Base-by-base conservation (phyloP, 2,113 vertebrate genomes). In the Myocastor coypus region DNA sequence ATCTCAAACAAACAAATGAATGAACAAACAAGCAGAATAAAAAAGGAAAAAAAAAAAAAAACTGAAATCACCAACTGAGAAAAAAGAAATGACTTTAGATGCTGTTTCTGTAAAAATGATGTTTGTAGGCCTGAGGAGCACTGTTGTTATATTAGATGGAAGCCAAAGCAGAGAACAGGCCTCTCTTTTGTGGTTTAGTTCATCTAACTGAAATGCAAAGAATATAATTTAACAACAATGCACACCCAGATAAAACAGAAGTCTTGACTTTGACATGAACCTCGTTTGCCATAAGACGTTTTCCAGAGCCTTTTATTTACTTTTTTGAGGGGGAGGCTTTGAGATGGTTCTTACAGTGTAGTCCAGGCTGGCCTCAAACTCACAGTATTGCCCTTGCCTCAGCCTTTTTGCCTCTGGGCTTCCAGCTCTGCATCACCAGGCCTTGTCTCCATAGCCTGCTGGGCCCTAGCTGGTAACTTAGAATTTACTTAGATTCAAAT, bases 101-200 rank as follows among this genome's bases (percentile, higher is more conserved):
- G 42, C 1, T 96, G 96, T 95, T 93, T 89, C 69, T 57, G 37
- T 68, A 78, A 90, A 68, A 86, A 94, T 52, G 52, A n/a, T 55
- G 66, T 86, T 83, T 92, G 66, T 30, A 24, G 34, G 75, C 55
- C 73, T 32, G 6, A n/a, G 66, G 69, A 46, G 20, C 34, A 32
- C 40, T 63, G 82, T 86, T 7, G 3, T 69, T 26, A n/a, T 7
- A 63, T 57, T 66, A n/a, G n/a, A 30, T 30, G 20, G 83, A 91
- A 87, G 69, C 71, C 73, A 80, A 69, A 77, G 30, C 22, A 12
- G 46, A 82, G 83, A 82, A 89, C 0, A 14, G 34, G 4, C 64
- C 37, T 50, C 59, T 61, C 17, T 55, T 78, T 66, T 83, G n/a
- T 59, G 82, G 59, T 93, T 83, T 9, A 57, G 46, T 92, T 63